These are phyloP conservation scores for Anguilla marmorata DNA, from an alignment of 2,797 vertebrate species.

Conservation along the genomic window DNA sequence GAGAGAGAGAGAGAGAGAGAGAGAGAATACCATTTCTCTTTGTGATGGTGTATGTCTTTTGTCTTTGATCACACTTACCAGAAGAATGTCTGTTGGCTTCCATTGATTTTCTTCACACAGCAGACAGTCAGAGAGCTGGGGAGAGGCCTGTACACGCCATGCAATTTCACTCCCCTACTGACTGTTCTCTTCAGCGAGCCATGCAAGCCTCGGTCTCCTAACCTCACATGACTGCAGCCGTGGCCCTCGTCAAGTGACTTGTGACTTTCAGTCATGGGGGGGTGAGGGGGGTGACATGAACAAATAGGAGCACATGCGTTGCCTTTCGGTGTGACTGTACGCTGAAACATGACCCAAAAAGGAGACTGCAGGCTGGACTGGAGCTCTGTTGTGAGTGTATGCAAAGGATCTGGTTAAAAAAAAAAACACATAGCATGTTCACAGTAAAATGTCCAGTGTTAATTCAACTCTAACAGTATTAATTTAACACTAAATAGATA, in stretches of 20 bases:
- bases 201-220: neutral
- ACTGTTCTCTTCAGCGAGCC: neutral
- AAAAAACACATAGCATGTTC: too few species aligned
- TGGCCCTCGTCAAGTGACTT: slow-evolving; percentile 36
- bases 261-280: slow-evolving; percentile 38
- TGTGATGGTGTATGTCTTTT: neutral
- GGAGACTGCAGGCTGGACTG: neutral
- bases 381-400: too few species aligned
- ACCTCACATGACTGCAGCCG: slow-evolving; percentile 52
- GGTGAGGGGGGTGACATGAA: neutral
- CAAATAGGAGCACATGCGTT: neutral
- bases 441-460: too few species aligned
- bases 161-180: neutral
- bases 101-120: neutral
- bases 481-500: too few species aligned
- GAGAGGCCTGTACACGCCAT: neutral
- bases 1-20: neutral
- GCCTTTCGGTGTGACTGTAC: neutral
- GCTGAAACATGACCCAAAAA: neutral
- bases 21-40: neutral
- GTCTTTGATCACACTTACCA: neutral
- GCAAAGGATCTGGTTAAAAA: neutral
- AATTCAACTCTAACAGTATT: too few species aligned
- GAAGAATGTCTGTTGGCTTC: neutral
- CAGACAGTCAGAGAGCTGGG: neutral